A percentile compares a stretch with the other conserved stretches of the same genome.
Conservation (phyloP, 1,140 invertebrate species). For the Drosophila lacertosa region DNA sequence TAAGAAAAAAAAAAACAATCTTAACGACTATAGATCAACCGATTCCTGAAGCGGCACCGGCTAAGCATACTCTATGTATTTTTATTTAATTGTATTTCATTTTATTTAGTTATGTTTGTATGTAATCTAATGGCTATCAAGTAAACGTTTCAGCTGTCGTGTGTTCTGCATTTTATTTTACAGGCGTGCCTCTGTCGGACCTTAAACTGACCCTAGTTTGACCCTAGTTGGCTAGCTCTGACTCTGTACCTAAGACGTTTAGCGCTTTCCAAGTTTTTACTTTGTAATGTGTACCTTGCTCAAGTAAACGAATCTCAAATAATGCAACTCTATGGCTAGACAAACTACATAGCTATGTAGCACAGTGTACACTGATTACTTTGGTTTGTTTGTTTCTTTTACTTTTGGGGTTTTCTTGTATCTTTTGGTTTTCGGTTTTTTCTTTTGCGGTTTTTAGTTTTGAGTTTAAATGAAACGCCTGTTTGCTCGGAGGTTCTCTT, state of each 20-base stretch:
- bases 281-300: slow-evolving; percentile 62
- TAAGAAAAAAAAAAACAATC: slow-evolving; percentile 72
- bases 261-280: slow-evolving; percentile 76
- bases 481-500: slow-evolving; percentile 74
- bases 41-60: not conserved
- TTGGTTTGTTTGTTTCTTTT: slow-evolving; percentile 22
- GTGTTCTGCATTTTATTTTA: slow-evolving; percentile 48
- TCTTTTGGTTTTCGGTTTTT: slow-evolving; percentile 14
- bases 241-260: slow-evolving; percentile 74
- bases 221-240: slow-evolving; percentile 49
- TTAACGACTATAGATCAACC: slow-evolving; percentile 46
- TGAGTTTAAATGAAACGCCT: slow-evolving; percentile 75
- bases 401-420: slow-evolving; percentile 7
- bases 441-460: slow-evolving; percentile 23
- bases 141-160: slow-evolving; percentile 51
- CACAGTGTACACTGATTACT: slow-evolving; percentile 46
- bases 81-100: slow-evolving; percentile 21
- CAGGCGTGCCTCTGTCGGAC: slow-evolving; percentile 66
- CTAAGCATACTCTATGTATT: slow-evolving; percentile 6
- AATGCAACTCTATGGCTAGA: slow-evolving; percentile 68
- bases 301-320: slow-evolving; percentile 58
- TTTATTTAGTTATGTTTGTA: slow-evolving; percentile 34
- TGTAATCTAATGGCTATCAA: slow-evolving; percentile 6
- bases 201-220: slow-evolving; percentile 23
- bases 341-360: slow-evolving; percentile 72